Evolutionary conservation across 2,888 invertebrate genomes (phyloP), one percentile per base, ranked within the genome.

Genomic region (Sussaba pulchella): DNA sequence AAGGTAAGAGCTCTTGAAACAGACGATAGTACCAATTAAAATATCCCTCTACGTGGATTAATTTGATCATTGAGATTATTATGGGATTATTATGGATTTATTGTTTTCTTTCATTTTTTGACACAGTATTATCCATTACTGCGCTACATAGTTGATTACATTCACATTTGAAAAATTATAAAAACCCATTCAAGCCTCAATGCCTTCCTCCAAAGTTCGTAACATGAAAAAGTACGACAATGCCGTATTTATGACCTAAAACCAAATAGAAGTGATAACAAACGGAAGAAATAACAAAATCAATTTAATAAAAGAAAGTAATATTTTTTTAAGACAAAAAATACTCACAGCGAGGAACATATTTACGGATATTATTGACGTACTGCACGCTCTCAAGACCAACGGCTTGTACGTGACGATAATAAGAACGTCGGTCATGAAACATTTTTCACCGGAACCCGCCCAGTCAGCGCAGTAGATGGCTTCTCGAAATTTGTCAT

Each of bases 261-360:
- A 54, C 8, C 31, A 31, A 54, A 54, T 31, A 54, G 8, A 14
- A 2, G 31, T 31, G 4, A 31, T 31, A 31, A 31, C 6, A 5
- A 31, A 2, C n/a, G 24, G 4, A 52, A 24, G 21, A 24, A 50
- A 1, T 5, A 1, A 24, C 21, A 8, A n/a, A 54, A 10, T 21
- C 14, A 9, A 31, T 54, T 54, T 31, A 21, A 21, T 3, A 21
- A 31, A n/a, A 31, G n/a, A 43, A 54, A 52, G 3, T n/a, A n/a
- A n/a, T n/a, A n/a, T n/a, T n/a, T n/a, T n/a, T n/a, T n/a, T n/a
- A n/a, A n/a, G n/a, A n/a, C n/a, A n/a, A n/a, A n/a, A n/a, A n/a
- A n/a, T n/a, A 82, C 78, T 74, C 26, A 82, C 83, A 50, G 73
- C 47, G 21, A 78, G 47, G 19, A 84, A 83, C 75, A 84, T 82